These are phyloP conservation scores for Periplaneta americana DNA, from an alignment of 1,140 invertebrate genomes.

Conservation along the genomic window DNA sequence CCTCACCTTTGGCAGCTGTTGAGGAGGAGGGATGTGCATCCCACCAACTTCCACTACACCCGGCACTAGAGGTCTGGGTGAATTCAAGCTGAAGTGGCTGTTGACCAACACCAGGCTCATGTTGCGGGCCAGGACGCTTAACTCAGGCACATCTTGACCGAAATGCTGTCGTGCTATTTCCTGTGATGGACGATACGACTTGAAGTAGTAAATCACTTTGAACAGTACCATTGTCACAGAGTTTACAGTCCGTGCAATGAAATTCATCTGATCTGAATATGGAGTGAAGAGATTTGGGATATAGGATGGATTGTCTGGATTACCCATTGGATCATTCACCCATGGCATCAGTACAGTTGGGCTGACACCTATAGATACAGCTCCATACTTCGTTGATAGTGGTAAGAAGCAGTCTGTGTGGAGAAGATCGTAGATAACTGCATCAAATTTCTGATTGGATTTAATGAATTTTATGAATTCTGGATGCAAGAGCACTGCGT, in stretches of 20 bases:
- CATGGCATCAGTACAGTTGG: conserved; percentile 31
- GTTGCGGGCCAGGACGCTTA: conserved; percentile 23
- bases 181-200: not conserved
- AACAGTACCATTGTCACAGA: not conserved
- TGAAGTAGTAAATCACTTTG: not conserved
- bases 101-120: conserved; percentile 27
- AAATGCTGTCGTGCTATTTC: not conserved
- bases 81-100: conserved; percentile 26
- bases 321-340: conserved; percentile 24
- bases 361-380: conserved; percentile 26
- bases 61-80: conserved; percentile 26
- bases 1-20: conserved; percentile 11
- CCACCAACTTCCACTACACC: conserved; percentile 29
- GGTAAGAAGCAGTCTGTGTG: conserved; percentile 30
- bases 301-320: conserved; percentile 25
- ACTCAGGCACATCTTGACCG: conserved; percentile 16
- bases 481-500: too few species aligned
- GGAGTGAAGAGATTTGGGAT: conserved; percentile 22
- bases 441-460: too few species aligned
- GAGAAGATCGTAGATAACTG: too few species aligned
- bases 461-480: too few species aligned
- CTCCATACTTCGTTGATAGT: conserved; percentile 34
- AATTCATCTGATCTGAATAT: conserved; percentile 27
- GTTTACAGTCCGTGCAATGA: conserved; percentile 23
- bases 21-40: conserved; percentile 23